Conservation (phyloP, 1,140 invertebrate species). For the Himalopsyche phryganea region DNA sequence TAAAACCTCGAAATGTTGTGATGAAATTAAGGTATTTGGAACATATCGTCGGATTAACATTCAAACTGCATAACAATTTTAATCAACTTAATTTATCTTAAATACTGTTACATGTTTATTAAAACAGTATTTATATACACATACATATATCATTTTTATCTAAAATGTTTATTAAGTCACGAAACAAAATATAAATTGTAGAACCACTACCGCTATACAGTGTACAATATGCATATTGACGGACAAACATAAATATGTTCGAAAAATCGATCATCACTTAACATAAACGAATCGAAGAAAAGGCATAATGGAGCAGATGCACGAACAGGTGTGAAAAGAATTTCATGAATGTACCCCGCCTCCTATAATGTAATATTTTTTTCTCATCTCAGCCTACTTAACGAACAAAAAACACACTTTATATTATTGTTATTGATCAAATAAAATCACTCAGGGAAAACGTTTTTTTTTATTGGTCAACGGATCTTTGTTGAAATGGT, state of each 20-base stretch:
- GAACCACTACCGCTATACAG: too few species aligned
- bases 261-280: slow-evolving; percentile 26
- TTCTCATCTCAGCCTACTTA: slow-evolving; percentile 28
- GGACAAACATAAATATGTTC: not conserved
- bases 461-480: not conserved
- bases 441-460: slow-evolving; percentile 4
- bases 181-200: too few species aligned
- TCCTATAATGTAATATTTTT: not conserved
- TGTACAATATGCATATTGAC: too few species aligned
- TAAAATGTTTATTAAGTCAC: too few species aligned
- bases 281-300: slow-evolving; percentile 24
- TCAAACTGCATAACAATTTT: too few species aligned
- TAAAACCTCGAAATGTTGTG: too few species aligned
- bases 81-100: too few species aligned
- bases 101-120: too few species aligned
- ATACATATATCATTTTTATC: too few species aligned
- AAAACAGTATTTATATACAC: too few species aligned
- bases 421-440: slow-evolving; percentile 21
- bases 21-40: too few species aligned
- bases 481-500: not conserved
- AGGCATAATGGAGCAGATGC: slow-evolving; percentile 15
- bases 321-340: slow-evolving; percentile 26
- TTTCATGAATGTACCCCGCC: not conserved
- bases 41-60: too few species aligned
- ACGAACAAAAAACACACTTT: slow-evolving; percentile 23